Evolutionary conservation across 2,113 vertebrate genomes (phyloP).

Genomic region (Lophotis ruficrista): DNA sequence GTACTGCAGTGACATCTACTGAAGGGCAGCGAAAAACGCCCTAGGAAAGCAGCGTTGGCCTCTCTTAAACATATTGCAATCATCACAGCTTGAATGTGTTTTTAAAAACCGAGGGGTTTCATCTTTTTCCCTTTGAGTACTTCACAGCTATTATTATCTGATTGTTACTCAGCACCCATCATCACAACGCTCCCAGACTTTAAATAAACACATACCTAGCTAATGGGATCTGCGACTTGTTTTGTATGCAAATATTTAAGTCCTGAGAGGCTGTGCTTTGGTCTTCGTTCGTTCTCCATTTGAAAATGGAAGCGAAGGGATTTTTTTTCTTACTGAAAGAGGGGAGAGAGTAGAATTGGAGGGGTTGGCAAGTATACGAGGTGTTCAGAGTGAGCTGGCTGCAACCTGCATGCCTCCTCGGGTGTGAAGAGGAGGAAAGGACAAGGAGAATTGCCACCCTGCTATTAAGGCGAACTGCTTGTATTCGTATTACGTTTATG

Average conservation of each 20-base stretch:
- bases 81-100: background rate
- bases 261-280: background rate
- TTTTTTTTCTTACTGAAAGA: background rate
- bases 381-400: background rate
- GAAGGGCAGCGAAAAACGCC: conserved; percentile 26
- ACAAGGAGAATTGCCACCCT: background rate
- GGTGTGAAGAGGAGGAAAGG: background rate
- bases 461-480: background rate
- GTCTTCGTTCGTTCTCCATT: background rate
- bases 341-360: background rate
- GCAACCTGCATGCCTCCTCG: accelerated
- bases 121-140: background rate
- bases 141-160: background rate
- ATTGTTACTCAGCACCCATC: background rate
- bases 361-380: background rate
- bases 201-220: background rate
- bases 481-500: background rate
- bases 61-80: background rate
- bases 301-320: background rate
- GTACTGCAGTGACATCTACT: conserved; percentile 74
- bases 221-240: background rate
- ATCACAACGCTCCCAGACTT: background rate
- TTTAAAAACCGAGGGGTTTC: background rate
- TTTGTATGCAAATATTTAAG: background rate
- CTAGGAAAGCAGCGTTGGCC: background rate